Percentiles rank a stretch among this genome's conserved stretches.
phyloP scores from a whole-genome alignment of 2,113 vertebrate genomes.

The Psephotus haematonotus region DNA sequence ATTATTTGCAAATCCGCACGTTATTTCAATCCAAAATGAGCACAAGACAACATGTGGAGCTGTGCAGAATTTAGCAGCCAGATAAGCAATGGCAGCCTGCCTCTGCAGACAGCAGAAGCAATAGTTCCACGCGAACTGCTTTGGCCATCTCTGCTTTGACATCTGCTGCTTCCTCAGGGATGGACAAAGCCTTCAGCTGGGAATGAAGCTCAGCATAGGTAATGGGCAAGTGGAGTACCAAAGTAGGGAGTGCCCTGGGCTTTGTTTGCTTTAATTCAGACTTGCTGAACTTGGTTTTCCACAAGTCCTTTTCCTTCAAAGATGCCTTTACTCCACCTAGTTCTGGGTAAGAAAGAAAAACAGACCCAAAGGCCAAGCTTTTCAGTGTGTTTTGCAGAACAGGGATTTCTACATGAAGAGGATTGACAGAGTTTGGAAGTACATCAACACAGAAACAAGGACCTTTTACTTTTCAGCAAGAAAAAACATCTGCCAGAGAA shows the following conservation, averaged over 20 bases:
- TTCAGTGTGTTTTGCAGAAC: background rate
- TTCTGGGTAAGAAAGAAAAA: background rate
- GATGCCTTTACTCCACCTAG: background rate
- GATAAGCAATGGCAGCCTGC: background rate
- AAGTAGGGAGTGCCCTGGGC: background rate
- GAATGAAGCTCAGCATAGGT: background rate
- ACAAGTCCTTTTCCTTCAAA: background rate
- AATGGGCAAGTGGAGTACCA: background rate
- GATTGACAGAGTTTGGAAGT: background rate
- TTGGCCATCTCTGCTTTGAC: background rate
- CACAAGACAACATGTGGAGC: background rate
- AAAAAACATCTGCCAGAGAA: constrained; percentile 5
- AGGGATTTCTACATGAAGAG: background rate
- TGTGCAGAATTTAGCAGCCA: background rate
- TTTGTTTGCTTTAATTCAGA: background rate
- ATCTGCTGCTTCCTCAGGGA: background rate
- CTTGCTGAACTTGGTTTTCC: background rate
- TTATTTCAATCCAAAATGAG: background rate
- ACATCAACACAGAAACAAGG: background rate
- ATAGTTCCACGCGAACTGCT: background rate
- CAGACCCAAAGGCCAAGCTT: background rate
- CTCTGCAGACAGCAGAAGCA: background rate
- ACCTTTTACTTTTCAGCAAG: constrained; percentile 30
- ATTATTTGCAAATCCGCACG: background rate
- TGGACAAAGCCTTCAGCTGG: background rate